Conservation (phyloP, 1,140 invertebrate species). For the Rhynchophorus ferrugineus region DNA sequence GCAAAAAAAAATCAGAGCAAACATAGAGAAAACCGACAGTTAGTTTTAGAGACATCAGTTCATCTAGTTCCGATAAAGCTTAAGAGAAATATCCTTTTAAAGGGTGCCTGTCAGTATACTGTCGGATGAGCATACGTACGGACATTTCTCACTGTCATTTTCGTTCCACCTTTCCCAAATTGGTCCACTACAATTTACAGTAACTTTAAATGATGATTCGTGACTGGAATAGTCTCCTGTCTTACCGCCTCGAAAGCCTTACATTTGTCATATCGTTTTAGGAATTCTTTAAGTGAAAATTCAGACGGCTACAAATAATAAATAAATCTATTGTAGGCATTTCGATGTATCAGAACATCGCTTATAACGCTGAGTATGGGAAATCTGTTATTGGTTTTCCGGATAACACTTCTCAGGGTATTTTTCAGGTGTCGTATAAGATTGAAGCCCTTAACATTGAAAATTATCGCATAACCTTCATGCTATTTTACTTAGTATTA, state of each 20-base stretch:
- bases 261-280: neutral
- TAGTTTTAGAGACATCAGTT: neutral
- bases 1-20: no score
- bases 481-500: no score
- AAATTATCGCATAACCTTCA: no score
- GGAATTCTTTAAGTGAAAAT: neutral
- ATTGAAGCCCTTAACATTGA: no score
- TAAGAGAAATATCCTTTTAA: slow-evolving; percentile 13
- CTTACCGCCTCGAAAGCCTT: neutral
- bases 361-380: no score
- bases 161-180: slow-evolving; percentile 31
- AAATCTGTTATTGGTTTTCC: no score
- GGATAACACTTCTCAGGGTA: no score
- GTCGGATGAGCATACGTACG: slow-evolving; percentile 27
- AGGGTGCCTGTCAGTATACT: slow-evolving; percentile 28
- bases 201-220: slow-evolving; percentile 28
- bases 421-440: no score
- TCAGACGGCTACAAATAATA: no score
- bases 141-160: slow-evolving; percentile 35
- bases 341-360: no score
- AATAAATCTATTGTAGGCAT: no score
- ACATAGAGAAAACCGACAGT: neutral
- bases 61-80: slow-evolving; percentile 6
- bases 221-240: slow-evolving; percentile 27
- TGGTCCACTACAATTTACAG: slow-evolving; percentile 30